These are phyloP conservation scores for Eugnorisma glareosa DNA, from an alignment of 2,888 invertebrate species.

Conservation along the genomic window DNA sequence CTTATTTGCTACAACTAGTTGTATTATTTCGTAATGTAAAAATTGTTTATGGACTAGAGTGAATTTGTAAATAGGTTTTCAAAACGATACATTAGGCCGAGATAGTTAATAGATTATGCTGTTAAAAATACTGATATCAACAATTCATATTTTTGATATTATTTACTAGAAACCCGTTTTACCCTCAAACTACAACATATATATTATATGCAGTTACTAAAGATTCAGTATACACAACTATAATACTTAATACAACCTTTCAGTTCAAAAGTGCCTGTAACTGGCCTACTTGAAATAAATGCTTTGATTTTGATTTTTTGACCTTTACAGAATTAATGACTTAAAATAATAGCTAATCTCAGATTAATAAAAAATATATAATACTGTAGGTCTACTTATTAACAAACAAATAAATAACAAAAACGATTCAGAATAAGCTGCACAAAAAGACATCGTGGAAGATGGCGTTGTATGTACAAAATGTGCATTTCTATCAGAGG, in stretches of 20 bases:
- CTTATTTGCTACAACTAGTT: conserved; percentile 31
- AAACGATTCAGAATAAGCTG: not conserved
- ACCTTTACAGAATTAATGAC: not conserved
- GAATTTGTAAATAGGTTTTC: conserved; percentile 50
- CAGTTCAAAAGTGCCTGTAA: too few species aligned
- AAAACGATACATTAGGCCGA: conserved; percentile 55
- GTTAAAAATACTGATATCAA: conserved; percentile 65
- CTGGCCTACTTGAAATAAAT: too few species aligned
- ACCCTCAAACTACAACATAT: conserved; percentile 29
- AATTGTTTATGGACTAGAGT: conserved; percentile 62
- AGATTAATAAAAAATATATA: not conserved
- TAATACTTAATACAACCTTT: conserved; percentile 34
- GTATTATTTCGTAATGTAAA: conserved; percentile 27
- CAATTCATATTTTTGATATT: conserved; percentile 50
- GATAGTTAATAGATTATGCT: conserved; percentile 47
- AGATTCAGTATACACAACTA: not conserved
- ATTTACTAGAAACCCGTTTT: conserved; percentile 39
- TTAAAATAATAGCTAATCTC: not conserved
- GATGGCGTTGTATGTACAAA: not conserved
- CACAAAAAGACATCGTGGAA: not conserved
- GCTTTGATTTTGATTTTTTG: too few species aligned
- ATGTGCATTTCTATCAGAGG: conserved; percentile 33
- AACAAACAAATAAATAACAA: not conserved
- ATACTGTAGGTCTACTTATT: not conserved
- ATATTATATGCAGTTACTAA: conserved; percentile 45